Evolutionary conservation across 2,113 vertebrate genomes (phyloP).

Genomic region (Elachura formosa): DNA sequence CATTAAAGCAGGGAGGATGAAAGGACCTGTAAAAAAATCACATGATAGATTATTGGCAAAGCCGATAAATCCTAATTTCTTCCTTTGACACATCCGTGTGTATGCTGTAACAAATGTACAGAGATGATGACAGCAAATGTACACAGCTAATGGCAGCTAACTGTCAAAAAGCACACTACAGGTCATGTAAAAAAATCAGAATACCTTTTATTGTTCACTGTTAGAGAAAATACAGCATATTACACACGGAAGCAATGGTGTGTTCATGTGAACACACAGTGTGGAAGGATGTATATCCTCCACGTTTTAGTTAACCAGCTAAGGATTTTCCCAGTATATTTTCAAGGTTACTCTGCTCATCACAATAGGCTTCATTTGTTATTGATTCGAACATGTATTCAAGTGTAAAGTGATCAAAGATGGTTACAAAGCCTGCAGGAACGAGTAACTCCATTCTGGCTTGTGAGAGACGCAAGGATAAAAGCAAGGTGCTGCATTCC

Average conservation of each 20-base stretch:
- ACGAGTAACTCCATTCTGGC: not conserved
- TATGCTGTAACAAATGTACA: not conserved
- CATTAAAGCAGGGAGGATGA: not conserved
- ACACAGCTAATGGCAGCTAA: not conserved
- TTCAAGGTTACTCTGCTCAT: not conserved
- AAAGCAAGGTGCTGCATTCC: not conserved
- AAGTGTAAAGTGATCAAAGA: not conserved
- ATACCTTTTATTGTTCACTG: slow-evolving; percentile 64
- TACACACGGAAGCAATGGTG: not conserved
- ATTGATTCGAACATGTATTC: not conserved
- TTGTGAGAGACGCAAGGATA: not conserved
- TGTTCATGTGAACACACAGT: not conserved
- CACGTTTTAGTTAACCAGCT: not conserved
- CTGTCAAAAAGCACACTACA: not conserved
- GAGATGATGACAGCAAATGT: too few species aligned
- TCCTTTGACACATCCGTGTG: accelerated
- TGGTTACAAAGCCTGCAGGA: not conserved
- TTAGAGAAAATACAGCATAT: slow-evolving; percentile 26
- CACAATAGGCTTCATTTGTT: not conserved
- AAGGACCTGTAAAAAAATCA: not conserved
- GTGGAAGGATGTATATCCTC: not conserved
- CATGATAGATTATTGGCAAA: not conserved
- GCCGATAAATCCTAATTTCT: not conserved
- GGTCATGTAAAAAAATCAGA: slow-evolving; percentile 19
- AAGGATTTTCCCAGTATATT: not conserved